These are phyloP conservation scores for Sisor rabdophorus DNA, from an alignment of 2,113 vertebrate species.

Conservation along the genomic window DNA sequence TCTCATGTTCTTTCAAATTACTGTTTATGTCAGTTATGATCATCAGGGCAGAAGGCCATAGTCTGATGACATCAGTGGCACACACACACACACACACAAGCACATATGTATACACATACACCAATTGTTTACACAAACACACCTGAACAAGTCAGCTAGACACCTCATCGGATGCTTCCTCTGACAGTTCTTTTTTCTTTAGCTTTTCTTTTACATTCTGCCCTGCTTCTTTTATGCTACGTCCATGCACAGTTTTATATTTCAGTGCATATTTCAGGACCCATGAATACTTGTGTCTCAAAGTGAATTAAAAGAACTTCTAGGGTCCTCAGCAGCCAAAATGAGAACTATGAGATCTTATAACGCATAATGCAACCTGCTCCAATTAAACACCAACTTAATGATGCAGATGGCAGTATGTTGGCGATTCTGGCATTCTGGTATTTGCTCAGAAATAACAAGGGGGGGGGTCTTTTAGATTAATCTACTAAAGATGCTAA, in stretches of 20 bases:
- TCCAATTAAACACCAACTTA: neutral
- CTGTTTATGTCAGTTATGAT: conserved; percentile 24
- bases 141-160: neutral
- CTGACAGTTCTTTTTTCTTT: neutral
- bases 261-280: too few species aligned
- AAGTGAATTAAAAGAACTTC: too few species aligned
- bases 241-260: neutral
- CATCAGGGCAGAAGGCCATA: conserved; percentile 24
- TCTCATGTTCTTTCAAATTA: conserved; percentile 24
- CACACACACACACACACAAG: neutral
- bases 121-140: neutral
- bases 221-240: neutral
- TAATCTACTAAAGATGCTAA: neutral
- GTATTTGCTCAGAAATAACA: too few species aligned
- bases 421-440: too few species aligned
- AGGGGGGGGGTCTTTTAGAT: too few species aligned
- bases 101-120: conserved; percentile 5
- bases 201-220: neutral
- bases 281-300: too few species aligned
- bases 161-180: neutral
- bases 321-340: neutral
- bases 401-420: too few species aligned
- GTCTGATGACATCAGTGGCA: conserved; percentile 17
- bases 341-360: neutral
- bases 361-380: neutral